A percentile compares a stretch with the other conserved stretches of the same genome.
Evolutionary conservation across 2,888 invertebrate species (phyloP).

Genomic region (Deladenus siricidicola): DNA sequence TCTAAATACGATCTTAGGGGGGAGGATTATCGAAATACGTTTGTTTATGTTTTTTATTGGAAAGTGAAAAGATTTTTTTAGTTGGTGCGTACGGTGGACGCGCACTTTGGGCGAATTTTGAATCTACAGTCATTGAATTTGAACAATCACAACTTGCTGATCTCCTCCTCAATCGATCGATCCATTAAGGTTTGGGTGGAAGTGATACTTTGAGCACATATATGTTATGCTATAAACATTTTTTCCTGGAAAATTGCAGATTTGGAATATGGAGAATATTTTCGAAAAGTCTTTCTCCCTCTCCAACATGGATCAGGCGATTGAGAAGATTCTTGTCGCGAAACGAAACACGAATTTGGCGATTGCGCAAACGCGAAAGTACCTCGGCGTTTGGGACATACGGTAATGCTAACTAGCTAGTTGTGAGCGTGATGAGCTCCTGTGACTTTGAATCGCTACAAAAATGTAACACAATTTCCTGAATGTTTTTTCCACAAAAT

Average conservation of each 20-base stretch:
- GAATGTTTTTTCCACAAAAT: no score
- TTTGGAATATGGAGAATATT: slow-evolving; percentile 95
- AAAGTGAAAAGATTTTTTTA: no score
- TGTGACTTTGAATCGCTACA: slow-evolving; percentile 2
- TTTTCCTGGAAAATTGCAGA: slow-evolving; percentile 14
- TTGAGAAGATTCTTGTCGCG: slow-evolving; percentile 69
- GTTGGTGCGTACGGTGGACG: slow-evolving; percentile 82
- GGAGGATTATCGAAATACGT: no score
- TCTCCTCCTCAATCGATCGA: slow-evolving; percentile 91
- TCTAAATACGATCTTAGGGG: no score
- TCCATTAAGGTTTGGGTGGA: slow-evolving; percentile 98
- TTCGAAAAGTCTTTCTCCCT: slow-evolving; percentile 93
- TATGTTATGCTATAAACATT: not conserved
- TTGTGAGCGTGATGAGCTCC: not conserved
- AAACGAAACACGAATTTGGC: slow-evolving; percentile 68
- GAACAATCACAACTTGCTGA: slow-evolving; percentile 65
- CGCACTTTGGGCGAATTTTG: slow-evolving; percentile 91
- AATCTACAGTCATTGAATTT: slow-evolving; percentile 77
- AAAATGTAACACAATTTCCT: no score
- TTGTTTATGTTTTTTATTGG: no score
- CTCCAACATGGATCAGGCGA: slow-evolving; percentile 84
- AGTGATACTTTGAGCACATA: not conserved
- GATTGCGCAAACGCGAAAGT: slow-evolving; percentile 83
- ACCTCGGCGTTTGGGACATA: slow-evolving; percentile 74
- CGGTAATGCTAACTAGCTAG: no score